Conservation (phyloP, 2,888 invertebrate species). For the Phyllotreta striolata region DNA sequence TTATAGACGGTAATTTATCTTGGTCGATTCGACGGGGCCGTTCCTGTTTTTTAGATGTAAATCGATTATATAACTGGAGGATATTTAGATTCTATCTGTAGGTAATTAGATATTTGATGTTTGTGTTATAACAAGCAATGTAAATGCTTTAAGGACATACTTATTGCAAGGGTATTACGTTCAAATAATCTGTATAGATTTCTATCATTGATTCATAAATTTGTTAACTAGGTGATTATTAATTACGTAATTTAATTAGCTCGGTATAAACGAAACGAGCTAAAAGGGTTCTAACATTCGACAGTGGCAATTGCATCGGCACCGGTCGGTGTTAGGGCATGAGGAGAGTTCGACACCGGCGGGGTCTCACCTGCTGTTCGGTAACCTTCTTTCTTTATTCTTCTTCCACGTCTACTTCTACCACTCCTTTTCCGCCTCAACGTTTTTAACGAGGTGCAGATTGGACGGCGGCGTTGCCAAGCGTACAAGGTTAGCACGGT, state of each 20-base stretch:
- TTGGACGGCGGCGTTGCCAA: constrained; percentile 11
- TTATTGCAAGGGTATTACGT: too few relatives aligned
- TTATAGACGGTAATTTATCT: constrained; percentile 7
- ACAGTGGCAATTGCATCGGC: constrained; percentile 50
- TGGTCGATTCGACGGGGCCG: not conserved
- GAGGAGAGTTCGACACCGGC: constrained; percentile 56
- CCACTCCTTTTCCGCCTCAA: constrained; percentile 42
- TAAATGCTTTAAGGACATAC: too few relatives aligned
- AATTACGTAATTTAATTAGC: too few relatives aligned
- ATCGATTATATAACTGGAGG: too few relatives aligned
- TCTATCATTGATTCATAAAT: too few relatives aligned
- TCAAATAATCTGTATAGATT: too few relatives aligned
- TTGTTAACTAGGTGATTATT: too few relatives aligned
- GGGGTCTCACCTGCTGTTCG: constrained; percentile 47
- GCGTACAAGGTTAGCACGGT: not conserved
- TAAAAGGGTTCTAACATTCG: constrained; percentile 21
- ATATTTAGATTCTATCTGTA: too few relatives aligned
- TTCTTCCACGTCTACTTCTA: constrained; percentile 25
- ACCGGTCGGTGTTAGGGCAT: constrained; percentile 51
- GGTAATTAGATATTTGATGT: too few relatives aligned
- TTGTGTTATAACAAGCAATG: too few relatives aligned
- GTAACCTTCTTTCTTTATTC: constrained; percentile 28
- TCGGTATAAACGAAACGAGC: too few relatives aligned
- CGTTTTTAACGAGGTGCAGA: constrained; percentile 56
- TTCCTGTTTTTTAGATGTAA: not conserved